These are phyloP conservation scores for Sinocyclocheilus anshuiensis DNA, from an alignment of 2,113 vertebrate species.

Conservation along the genomic window DNA sequence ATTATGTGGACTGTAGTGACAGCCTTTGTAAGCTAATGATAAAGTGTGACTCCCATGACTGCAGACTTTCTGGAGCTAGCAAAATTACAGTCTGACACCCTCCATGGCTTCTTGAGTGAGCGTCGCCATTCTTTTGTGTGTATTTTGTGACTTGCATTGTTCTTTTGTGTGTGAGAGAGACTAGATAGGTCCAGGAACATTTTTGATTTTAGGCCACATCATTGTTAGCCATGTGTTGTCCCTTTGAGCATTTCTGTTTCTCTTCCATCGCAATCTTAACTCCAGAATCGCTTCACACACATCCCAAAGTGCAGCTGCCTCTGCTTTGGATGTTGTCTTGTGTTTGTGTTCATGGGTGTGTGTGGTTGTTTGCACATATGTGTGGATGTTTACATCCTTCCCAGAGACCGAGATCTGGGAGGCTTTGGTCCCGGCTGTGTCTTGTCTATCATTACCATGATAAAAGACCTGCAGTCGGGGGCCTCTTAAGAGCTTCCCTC, in stretches of 20 bases:
- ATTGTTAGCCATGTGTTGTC: constrained; percentile 13
- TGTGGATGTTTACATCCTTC: constrained; percentile 51
- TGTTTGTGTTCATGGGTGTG: constrained; percentile 38
- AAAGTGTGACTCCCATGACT: constrained; percentile 38
- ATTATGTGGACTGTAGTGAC: constrained; percentile 37
- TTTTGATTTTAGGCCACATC: background rate
- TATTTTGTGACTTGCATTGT: constrained; percentile 23
- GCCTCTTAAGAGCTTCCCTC: constrained; percentile 70
- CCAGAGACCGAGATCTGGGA: constrained; percentile 61
- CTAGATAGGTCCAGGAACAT: background rate
- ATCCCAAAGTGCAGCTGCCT: constrained; percentile 13
- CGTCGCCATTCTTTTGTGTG: constrained; percentile 4
- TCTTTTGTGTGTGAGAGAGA: constrained; percentile 19
- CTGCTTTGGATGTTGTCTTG: constrained; percentile 1
- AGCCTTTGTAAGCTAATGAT: constrained; percentile 47
- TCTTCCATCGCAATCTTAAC: background rate
- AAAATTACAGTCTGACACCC: constrained; percentile 52
- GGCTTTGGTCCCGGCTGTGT: constrained; percentile 68
- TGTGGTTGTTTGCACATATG: constrained; percentile 40
- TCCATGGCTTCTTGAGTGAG: background rate
- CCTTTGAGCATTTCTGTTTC: constrained; percentile 30
- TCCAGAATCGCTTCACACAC: background rate
- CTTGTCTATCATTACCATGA: constrained; percentile 78
- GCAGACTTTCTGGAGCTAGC: constrained; percentile 47
- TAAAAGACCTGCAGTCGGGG: constrained; percentile 77